Percentiles rank a stretch among this genome's conserved stretches.
Conservation (phyloP, 2,888 invertebrate species). For the Limenitis camilla region DNA sequence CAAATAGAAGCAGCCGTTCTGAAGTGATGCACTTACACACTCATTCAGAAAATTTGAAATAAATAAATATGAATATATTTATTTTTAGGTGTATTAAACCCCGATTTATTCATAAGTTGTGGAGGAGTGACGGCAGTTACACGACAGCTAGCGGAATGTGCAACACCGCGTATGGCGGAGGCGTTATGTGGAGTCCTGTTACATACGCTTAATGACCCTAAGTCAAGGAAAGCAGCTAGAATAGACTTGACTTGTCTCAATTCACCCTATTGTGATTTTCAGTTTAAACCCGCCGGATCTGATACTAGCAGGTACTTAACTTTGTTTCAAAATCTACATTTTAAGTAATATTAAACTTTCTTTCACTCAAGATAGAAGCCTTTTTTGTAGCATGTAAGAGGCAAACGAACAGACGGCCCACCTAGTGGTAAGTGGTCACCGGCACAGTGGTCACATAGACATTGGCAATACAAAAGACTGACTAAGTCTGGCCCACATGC, state of each 20-base stretch:
- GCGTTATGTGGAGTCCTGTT: constrained; percentile 91
- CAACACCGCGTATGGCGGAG: constrained; percentile 92
- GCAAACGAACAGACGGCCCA: too few species aligned
- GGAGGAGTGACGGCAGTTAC: constrained; percentile 89
- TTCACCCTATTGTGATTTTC: constrained; percentile 95
- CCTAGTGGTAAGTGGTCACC: too few species aligned
- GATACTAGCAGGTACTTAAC: constrained; percentile 78
- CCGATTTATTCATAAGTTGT: constrained; percentile 83
- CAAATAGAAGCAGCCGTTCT: too few species aligned
- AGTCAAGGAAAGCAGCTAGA: constrained; percentile 82
- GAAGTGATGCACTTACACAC: too few species aligned
- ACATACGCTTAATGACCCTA: constrained; percentile 88
- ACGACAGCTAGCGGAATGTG: constrained; percentile 87
- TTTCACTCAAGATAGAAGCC: too few species aligned
- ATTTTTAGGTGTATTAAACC: constrained; percentile 83
- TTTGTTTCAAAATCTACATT: background rate
- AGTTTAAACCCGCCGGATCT: constrained; percentile 81
- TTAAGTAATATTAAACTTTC: background rate
- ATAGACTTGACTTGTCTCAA: constrained; percentile 88
- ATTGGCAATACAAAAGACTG: too few species aligned
- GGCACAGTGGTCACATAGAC: too few species aligned
- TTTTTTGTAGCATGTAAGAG: too few species aligned
- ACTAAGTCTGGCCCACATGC: too few species aligned
- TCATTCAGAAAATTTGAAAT: too few species aligned
- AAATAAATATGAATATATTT: too few species aligned